These are phyloP conservation scores for Clunio marinus DNA, from an alignment of 2,888 invertebrate genomes.

Conservation along the genomic window DNA sequence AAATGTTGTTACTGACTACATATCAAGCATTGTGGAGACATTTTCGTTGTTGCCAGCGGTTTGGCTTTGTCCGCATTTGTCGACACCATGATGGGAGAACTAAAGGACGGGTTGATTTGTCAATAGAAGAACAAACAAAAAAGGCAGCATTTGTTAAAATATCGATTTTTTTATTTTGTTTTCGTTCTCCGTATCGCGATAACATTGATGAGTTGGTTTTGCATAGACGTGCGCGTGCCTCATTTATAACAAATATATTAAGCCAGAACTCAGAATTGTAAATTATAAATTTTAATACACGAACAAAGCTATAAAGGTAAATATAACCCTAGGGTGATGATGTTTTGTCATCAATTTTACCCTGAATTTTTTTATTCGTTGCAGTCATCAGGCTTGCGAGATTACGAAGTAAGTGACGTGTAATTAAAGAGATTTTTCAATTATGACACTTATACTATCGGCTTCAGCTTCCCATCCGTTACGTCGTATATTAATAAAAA, in stretches of 20 bases:
- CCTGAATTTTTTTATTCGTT: conserved; percentile 1
- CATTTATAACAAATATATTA: no score
- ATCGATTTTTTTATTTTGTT: conserved; percentile 32
- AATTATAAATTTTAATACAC: conserved; percentile 27
- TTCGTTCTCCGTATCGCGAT: conserved; percentile 21
- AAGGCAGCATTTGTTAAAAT: conserved; percentile 35
- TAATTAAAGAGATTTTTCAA: conserved; percentile 39
- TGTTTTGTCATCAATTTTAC: conserved; percentile 22
- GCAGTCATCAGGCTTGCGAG: not conserved
- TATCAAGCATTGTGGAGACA: not conserved
- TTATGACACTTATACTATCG: conserved; percentile 26
- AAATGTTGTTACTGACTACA: no score
- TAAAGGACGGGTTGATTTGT: no score
- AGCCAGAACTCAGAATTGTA: not conserved
- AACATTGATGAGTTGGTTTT: not conserved
- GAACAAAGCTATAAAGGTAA: conserved; percentile 1
- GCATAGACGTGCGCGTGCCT: not conserved
- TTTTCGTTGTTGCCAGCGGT: not conserved
- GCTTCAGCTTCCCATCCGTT: not conserved
- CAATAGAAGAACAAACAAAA: conserved; percentile 25
- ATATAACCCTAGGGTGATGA: not conserved
- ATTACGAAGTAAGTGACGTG: conserved; percentile 35
- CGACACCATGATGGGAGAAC: conserved; percentile 22
- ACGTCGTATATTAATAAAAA: not conserved
- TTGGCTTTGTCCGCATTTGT: conserved; percentile 1